Conservation (phyloP, 2,797 vertebrate species). For the Anguilla anguilla region DNA sequence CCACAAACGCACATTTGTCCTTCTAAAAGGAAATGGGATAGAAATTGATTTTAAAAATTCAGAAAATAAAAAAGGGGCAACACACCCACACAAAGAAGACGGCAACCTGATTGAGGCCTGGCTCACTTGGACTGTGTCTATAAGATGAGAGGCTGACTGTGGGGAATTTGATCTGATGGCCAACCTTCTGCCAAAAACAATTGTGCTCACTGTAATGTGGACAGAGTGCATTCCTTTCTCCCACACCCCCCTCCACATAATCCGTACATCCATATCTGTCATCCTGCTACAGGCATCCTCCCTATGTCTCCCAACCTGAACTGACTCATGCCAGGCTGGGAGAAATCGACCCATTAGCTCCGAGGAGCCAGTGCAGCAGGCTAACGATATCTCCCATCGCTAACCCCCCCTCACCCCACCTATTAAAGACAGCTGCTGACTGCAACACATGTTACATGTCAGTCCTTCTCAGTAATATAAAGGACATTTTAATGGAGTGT, state of each 20-base stretch:
- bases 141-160: no score
- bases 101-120: no score
- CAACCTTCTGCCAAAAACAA: not conserved
- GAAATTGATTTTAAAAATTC: no score
- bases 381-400: slow-evolving; percentile 67
- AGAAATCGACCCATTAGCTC: slow-evolving; percentile 68
- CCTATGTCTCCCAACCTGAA: slow-evolving; percentile 3
- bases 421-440: slow-evolving; percentile 77
- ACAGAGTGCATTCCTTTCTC: not conserved
- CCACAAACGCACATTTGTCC: no score
- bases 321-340: slow-evolving; percentile 59
- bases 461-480: slow-evolving; percentile 75
- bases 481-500: slow-evolving; percentile 64
- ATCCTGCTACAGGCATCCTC: slow-evolving; percentile 33
- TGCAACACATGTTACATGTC: slow-evolving; percentile 74
- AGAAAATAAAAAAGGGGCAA: no score
- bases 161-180: no score
- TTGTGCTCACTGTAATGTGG: not conserved
- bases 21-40: no score
- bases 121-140: no score
- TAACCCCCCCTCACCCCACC: slow-evolving; percentile 64
- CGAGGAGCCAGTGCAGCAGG: slow-evolving; percentile 57
- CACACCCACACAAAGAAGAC: no score
- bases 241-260: not conserved
- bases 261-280: slow-evolving; percentile 11